Evolutionary conservation across 2,888 invertebrate species (phyloP).

Genomic region (Pimpla rufipes): DNA sequence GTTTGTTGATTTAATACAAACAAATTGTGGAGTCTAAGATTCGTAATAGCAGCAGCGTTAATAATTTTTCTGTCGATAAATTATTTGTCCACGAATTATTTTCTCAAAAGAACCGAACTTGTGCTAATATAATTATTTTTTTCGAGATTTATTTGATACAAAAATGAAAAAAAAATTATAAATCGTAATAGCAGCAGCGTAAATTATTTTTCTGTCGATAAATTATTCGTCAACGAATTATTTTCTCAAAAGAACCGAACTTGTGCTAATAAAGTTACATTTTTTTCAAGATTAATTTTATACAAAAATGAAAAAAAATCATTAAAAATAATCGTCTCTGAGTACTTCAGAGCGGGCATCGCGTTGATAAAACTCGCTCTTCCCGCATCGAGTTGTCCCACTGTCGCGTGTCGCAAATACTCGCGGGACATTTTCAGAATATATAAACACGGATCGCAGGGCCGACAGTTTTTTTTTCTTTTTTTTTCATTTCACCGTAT

Average conservation of each 20-base stretch:
- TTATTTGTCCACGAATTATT: not conserved
- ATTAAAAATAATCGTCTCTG: not conserved
- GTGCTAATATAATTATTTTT: too few species aligned
- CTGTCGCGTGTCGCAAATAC: conserved; percentile 25
- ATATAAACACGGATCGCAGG: not conserved
- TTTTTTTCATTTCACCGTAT: not conserved
- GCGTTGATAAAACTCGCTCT: not conserved
- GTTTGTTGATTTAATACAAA: not conserved
- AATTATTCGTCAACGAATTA: not conserved
- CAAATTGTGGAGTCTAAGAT: not conserved
- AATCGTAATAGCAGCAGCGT: not conserved
- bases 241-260: not conserved
- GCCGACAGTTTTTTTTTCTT: not conserved
- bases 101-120: too few species aligned
- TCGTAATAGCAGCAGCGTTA: not conserved
- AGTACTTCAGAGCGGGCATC: not conserved
- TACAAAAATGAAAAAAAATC: not conserved
- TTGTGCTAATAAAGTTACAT: not conserved
- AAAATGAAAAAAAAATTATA: too few species aligned
- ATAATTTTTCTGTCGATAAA: not conserved
- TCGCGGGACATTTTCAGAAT: not conserved
- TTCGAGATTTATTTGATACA: too few species aligned
- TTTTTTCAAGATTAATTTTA: not conserved
- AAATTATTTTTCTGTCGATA: not conserved
- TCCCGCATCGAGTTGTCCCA: conserved; percentile 1